Evolutionary conservation across 2,797 vertebrate genomes (phyloP).

Genomic region (Stomatorhinus walkeri): DNA sequence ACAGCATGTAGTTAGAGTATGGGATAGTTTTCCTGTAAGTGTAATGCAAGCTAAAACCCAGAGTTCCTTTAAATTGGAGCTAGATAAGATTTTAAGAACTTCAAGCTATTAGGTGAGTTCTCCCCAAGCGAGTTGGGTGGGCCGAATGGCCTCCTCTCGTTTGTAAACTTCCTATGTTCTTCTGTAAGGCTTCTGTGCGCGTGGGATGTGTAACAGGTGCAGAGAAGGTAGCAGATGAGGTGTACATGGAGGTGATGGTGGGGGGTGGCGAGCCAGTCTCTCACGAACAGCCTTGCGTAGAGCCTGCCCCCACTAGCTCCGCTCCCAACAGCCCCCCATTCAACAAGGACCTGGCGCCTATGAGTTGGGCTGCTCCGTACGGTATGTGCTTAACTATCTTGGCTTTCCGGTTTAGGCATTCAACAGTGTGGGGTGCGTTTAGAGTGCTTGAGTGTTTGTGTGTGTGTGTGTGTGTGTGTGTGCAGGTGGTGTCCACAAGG

Average conservation of each 20-base stretch:
- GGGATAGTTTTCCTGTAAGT: neutral
- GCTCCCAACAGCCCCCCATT: constrained; percentile 66
- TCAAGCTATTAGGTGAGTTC: neutral
- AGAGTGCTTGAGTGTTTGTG: neutral
- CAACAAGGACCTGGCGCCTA: constrained; percentile 86
- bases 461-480: neutral
- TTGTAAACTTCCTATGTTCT: neutral
- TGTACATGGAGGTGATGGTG: constrained; percentile 91
- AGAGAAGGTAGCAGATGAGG: constrained; percentile 79
- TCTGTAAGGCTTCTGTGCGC: neutral
- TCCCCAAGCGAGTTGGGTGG: neutral
- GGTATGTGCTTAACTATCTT: constrained; percentile 57
- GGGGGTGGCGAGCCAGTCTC: constrained; percentile 78
- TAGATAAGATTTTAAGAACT: neutral
- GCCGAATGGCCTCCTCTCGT: neutral
- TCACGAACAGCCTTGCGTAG: constrained; percentile 71
- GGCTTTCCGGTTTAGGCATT: neutral
- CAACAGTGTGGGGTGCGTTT: neutral
- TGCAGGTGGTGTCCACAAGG: constrained; percentile 49
- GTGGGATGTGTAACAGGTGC: neutral
- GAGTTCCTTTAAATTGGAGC: neutral
- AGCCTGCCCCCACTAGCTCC: neutral
- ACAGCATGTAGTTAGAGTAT: neutral
- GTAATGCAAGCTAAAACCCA: neutral
- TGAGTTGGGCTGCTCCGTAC: constrained; percentile 85